Conservation (phyloP, 2,113 vertebrate species). For the Notothenia coriiceps region DNA sequence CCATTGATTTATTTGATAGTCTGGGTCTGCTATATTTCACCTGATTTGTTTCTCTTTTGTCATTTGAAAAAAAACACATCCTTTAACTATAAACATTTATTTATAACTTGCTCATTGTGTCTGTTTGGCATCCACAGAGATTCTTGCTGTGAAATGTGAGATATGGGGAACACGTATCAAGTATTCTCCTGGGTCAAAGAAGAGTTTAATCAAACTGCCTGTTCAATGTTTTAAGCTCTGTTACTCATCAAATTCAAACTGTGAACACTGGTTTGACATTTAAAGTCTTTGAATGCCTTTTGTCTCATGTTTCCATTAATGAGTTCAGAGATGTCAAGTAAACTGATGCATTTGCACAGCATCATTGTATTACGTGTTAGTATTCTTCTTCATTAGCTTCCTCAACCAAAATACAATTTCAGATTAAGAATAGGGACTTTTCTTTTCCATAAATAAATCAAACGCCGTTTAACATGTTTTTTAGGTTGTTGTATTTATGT, state of each 20-base stretch:
- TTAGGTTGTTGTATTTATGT: background rate
- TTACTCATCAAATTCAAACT: background rate
- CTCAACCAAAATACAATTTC: background rate
- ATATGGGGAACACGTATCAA: background rate
- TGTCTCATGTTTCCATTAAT: conserved; percentile 17
- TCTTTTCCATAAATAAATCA: background rate
- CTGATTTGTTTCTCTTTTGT: conserved; percentile 4
- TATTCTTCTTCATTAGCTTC: background rate
- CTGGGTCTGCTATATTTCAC: background rate
- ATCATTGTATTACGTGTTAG: background rate
- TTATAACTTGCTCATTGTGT: background rate
- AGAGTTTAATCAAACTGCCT: background rate
- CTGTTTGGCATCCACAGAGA: background rate
- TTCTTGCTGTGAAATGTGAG: background rate
- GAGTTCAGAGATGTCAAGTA: conserved; percentile 2
- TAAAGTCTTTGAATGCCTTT: background rate
- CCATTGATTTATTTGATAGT: background rate
- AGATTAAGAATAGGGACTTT: background rate
- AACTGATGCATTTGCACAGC: background rate
- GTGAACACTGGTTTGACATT: conserved; percentile 28
- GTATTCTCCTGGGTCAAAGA: conserved; percentile 14
- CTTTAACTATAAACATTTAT: background rate
- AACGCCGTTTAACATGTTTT: background rate
- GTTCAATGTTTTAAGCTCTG: background rate
- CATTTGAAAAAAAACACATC: background rate